Conservation (phyloP, 2,888 invertebrate species). For the Exocentrus adspersus region DNA sequence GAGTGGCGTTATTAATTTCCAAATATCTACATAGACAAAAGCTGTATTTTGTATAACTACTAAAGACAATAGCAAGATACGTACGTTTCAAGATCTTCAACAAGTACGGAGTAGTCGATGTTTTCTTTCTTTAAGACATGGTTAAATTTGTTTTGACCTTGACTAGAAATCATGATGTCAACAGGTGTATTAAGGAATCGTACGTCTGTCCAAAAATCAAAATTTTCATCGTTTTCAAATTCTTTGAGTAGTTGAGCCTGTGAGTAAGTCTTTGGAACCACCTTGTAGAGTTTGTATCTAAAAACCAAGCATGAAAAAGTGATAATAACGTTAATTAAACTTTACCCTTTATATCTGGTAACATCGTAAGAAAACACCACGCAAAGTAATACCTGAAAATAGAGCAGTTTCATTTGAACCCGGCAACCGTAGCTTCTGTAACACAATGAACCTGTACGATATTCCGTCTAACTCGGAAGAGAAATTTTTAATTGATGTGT, state of each 20-base stretch:
- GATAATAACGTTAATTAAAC: background rate
- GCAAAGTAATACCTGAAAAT: background rate
- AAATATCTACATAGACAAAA: background rate
- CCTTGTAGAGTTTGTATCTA: slow-evolving; percentile 61
- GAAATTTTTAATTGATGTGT: too few species aligned
- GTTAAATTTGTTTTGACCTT: slow-evolving; percentile 39
- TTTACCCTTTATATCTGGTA: slow-evolving; percentile 4
- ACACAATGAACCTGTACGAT: too few species aligned
- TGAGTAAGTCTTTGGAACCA: slow-evolving; percentile 54
- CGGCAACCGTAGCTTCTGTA: too few species aligned
- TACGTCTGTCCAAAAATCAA: slow-evolving; percentile 48
- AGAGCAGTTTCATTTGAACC: background rate
- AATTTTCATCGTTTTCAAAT: slow-evolving; percentile 41
- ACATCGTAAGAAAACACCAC: background rate
- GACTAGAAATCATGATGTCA: slow-evolving; percentile 45
- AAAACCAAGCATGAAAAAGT: too few species aligned
- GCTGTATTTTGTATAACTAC: too few species aligned
- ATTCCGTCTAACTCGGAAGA: too few species aligned
- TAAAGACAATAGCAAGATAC: too few species aligned
- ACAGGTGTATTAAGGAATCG: slow-evolving; percentile 29
- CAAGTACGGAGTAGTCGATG: slow-evolving; percentile 51
- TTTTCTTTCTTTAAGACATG: slow-evolving; percentile 42
- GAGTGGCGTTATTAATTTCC: background rate
- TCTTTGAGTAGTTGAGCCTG: slow-evolving; percentile 54
- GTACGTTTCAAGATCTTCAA: slow-evolving; percentile 53